Evolutionary conservation across 2,113 vertebrate species (phyloP).

Genomic region (Caranx ignobilis): DNA sequence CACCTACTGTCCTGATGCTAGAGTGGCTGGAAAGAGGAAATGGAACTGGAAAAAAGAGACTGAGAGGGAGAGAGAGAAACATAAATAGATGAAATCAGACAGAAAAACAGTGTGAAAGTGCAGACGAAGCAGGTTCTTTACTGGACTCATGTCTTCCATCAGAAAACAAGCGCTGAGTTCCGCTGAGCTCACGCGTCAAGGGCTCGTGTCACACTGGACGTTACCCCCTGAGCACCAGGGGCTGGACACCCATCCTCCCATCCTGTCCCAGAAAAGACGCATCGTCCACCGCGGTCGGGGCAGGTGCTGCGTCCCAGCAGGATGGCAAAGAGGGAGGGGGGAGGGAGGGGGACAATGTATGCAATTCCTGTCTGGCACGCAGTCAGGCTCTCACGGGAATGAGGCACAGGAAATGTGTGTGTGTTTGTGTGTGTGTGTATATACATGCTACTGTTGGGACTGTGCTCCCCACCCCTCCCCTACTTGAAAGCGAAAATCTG

Average conservation of each 20-base stretch:
- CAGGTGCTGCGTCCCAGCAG: constrained; percentile 63
- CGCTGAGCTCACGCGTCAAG: constrained; percentile 50
- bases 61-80: constrained; percentile 28
- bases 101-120: constrained; percentile 64
- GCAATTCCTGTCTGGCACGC: constrained; percentile 80
- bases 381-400: constrained; percentile 78
- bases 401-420: constrained; percentile 65
- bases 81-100: constrained; percentile 68
- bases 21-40: constrained; percentile 59
- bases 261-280: constrained; percentile 61
- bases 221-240: constrained; percentile 46
- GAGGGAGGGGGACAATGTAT: constrained; percentile 61
- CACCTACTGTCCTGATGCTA: neutral
- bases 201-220: constrained; percentile 38
- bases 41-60: constrained; percentile 25
- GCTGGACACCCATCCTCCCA: constrained; percentile 60
- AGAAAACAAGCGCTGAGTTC: constrained; percentile 69
- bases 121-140: constrained; percentile 66
- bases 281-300: constrained; percentile 25
- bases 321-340: constrained; percentile 35
- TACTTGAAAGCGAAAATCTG: constrained; percentile 63
- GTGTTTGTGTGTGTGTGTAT: constrained; percentile 35
- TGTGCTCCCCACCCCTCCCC: neutral
- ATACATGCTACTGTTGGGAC: constrained; percentile 17
- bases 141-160: constrained; percentile 49